phyloP scores from a whole-genome alignment of 1,140 invertebrate genomes.

The Daktulosphaira vitifoliae region DNA sequence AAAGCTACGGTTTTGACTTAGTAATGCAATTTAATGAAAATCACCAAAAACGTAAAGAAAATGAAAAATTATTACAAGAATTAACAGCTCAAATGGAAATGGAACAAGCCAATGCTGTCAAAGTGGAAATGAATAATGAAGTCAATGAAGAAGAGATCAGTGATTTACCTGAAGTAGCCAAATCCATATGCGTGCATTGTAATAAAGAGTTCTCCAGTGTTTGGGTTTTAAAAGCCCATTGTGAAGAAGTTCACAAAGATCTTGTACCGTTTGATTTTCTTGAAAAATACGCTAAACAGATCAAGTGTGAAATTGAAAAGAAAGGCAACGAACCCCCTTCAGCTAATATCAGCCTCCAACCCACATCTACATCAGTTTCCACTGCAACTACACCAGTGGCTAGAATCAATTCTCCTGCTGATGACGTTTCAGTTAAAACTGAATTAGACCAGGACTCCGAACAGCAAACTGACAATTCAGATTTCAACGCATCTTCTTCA shows the following conservation, averaged over 20 bases:
- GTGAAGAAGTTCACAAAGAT: slow-evolving; percentile 88
- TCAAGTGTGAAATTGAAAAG: slow-evolving; percentile 76
- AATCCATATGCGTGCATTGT: slow-evolving; percentile 78
- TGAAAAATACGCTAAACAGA: slow-evolving; percentile 84
- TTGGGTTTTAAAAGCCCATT: slow-evolving; percentile 90
- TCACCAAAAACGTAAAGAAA: slow-evolving; percentile 54
- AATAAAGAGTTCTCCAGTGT: slow-evolving; percentile 90
- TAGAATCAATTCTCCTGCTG: background rate
- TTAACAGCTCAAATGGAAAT: slow-evolving; percentile 40
- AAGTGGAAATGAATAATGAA: slow-evolving; percentile 45
- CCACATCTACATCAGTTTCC: background rate
- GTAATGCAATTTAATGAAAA: slow-evolving; percentile 95
- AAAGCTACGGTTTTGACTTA: slow-evolving; percentile 89
- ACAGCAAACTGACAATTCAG: background rate
- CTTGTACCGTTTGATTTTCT: slow-evolving; percentile 79
- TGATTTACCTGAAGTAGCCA: slow-evolving; percentile 60
- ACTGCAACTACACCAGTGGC: background rate
- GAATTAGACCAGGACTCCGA: slow-evolving; percentile 42
- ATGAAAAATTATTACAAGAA: slow-evolving; percentile 40
- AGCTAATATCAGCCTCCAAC: slow-evolving; percentile 32
- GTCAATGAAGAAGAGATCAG: slow-evolving; percentile 49
- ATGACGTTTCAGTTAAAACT: slow-evolving; percentile 13
- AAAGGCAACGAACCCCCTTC: slow-evolving; percentile 50
- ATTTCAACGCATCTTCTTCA: slow-evolving; percentile 39
- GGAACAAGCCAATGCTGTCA: slow-evolving; percentile 43